Conservation (phyloP, 2,113 vertebrate species). For the Arvicanthis niloticus region DNA sequence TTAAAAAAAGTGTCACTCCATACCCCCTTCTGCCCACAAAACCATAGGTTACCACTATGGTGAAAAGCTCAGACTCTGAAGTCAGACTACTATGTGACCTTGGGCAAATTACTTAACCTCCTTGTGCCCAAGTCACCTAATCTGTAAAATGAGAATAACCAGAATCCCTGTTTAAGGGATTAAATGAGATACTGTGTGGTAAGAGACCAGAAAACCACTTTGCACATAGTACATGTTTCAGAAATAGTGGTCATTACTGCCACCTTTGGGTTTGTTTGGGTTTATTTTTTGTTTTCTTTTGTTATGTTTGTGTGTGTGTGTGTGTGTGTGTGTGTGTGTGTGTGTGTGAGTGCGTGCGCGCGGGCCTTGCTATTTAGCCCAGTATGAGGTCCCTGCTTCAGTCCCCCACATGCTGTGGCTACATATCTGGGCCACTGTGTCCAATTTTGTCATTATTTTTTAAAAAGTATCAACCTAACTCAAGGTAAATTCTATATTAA, state of each 20-base stretch:
- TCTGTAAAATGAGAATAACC: slow-evolving; percentile 31
- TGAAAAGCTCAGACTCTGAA: slow-evolving; percentile 32
- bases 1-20: not conserved
- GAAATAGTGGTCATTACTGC: not conserved
- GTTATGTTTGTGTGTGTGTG: no score
- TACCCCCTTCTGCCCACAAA: not conserved
- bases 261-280: no score
- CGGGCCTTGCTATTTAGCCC: not conserved
- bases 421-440: no score
- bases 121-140: slow-evolving; percentile 35
- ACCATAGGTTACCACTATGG: not conserved
- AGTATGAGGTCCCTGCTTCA: not conserved
- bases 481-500: slow-evolving; percentile 49
- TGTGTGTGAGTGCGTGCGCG: no score
- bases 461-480: slow-evolving; percentile 16
- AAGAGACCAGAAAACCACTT: slow-evolving; percentile 40
- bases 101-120: slow-evolving; percentile 55
- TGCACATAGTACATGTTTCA: not conserved
- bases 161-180: slow-evolving; percentile 1
- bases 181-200: not conserved
- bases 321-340: no score
- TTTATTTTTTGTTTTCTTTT: not conserved
- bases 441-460: not conserved
- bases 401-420: not conserved
- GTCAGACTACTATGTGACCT: slow-evolving; percentile 5